A percentile compares a stretch with the other conserved stretches of the same genome.
phyloP scores from a whole-genome alignment of 1,140 invertebrate genomes.

The Schlechtendalia chinensis region DNA sequence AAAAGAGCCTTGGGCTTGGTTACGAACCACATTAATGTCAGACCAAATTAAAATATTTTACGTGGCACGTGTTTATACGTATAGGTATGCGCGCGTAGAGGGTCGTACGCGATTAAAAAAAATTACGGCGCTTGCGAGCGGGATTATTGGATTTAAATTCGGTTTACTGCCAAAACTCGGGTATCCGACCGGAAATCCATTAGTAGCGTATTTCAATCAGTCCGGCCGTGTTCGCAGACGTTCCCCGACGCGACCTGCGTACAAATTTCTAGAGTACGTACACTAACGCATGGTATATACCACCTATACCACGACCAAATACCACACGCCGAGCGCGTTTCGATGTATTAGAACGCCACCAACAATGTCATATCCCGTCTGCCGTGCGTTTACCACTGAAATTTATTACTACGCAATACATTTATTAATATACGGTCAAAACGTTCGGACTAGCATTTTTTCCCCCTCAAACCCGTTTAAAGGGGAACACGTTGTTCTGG shows the following conservation, averaged over 20 bases:
- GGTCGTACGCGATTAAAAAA: neutral
- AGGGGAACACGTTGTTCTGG: no score
- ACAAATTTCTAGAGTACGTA: no score
- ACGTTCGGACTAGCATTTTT: no score
- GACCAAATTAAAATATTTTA: slow-evolving; percentile 10
- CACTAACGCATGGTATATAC: no score
- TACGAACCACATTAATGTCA: neutral
- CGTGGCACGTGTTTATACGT: no score
- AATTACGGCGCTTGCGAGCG: neutral
- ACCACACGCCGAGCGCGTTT: neutral
- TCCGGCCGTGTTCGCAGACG: neutral
- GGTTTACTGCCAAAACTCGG: slow-evolving; percentile 8
- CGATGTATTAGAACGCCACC: neutral
- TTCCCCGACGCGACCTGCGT: neutral
- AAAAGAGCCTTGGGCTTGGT: no score
- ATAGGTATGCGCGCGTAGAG: no score
- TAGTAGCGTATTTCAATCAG: slow-evolving; percentile 31
- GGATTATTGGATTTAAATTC: slow-evolving; percentile 27
- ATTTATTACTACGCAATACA: no score
- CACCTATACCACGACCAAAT: neutral
- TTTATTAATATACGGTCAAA: no score
- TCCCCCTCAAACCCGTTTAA: no score
- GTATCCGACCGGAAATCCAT: neutral
- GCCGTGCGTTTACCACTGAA: no score
- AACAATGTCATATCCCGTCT: no score